Conservation (phyloP, 2,113 vertebrate genomes). For the Xenopus laevis region DNA sequence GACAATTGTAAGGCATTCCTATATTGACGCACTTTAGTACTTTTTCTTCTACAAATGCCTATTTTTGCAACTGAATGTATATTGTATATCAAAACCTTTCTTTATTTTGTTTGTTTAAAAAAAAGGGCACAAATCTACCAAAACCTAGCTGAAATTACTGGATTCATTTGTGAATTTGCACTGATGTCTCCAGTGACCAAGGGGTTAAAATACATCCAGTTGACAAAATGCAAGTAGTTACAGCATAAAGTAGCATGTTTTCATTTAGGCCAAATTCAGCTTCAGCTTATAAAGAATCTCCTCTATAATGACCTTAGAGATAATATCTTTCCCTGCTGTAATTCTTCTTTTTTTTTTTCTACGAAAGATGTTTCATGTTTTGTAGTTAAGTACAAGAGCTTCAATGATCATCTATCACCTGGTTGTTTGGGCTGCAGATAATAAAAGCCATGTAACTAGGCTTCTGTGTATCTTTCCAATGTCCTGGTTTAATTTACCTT, state of each 20-base stretch:
- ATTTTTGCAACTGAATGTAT: no score
- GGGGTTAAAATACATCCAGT: no score
- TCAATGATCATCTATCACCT: slow-evolving; percentile 62
- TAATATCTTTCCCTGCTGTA: slow-evolving; percentile 51
- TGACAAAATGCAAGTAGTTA: no score
- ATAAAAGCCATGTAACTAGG: slow-evolving; percentile 59
- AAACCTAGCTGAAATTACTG: no score
- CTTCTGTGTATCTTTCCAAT: slow-evolving; percentile 51
- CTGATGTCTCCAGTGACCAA: no score
- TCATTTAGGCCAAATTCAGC: not conserved
- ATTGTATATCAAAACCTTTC: no score
- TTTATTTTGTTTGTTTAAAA: no score
- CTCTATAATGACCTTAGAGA: slow-evolving; percentile 18
- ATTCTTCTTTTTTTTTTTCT: slow-evolving; percentile 65
- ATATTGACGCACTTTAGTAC: no score
- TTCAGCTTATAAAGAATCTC: slow-evolving; percentile 9
- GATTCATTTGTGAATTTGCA: no score
- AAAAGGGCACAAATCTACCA: no score
- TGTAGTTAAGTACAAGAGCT: slow-evolving; percentile 50
- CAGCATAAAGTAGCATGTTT: not conserved
- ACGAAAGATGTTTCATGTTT: slow-evolving; percentile 62
- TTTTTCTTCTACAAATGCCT: no score
- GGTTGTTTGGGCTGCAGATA: slow-evolving; percentile 63
- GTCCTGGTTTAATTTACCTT: slow-evolving; percentile 70
- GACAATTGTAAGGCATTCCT: no score